These are phyloP conservation scores for Baccha elongata DNA, from an alignment of 2,888 invertebrate genomes.

Conservation along the genomic window DNA sequence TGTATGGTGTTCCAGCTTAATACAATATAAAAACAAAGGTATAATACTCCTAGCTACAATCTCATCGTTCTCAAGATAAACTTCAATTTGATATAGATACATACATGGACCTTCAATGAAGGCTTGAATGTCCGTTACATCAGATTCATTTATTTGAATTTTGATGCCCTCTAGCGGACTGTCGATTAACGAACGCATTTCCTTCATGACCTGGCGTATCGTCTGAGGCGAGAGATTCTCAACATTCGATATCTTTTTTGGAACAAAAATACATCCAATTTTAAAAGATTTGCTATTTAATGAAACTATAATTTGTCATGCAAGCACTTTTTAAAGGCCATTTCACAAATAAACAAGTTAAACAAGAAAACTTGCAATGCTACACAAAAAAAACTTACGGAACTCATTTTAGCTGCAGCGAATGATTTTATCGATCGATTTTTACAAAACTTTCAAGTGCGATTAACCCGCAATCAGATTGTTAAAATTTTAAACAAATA, in stretches of 20 bases:
- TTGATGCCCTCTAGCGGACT: conserved; percentile 96
- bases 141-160: conserved; percentile 94
- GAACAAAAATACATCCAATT: not conserved
- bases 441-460: conserved; percentile 34
- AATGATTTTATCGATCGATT: conserved; percentile 66
- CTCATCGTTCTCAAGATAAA: not conserved
- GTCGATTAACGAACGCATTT: conserved; percentile 91
- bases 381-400: conserved; percentile 61
- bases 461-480: conserved; percentile 31
- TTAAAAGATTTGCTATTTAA: not conserved
- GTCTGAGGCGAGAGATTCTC: conserved; percentile 98
- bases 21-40: conserved; percentile 76
- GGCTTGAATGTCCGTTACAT: conserved; percentile 96
- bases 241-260: conserved; percentile 91
- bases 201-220: conserved; percentile 92
- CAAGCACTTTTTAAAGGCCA: conserved; percentile 31
- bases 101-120: conserved; percentile 94
- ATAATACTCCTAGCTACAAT: conserved; percentile 13
- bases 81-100: conserved; percentile 1
- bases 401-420: conserved; percentile 62
- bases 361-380: conserved; percentile 25
- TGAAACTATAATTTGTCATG: not conserved
- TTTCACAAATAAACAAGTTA: not conserved
- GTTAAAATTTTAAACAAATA: conserved; percentile 29
- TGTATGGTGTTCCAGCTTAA: conserved; percentile 94